Percentiles rank a stretch among this genome's conserved stretches.
phyloP scores from a whole-genome alignment of 2,113 vertebrate species.

The Thamnophis sirtalis region DNA sequence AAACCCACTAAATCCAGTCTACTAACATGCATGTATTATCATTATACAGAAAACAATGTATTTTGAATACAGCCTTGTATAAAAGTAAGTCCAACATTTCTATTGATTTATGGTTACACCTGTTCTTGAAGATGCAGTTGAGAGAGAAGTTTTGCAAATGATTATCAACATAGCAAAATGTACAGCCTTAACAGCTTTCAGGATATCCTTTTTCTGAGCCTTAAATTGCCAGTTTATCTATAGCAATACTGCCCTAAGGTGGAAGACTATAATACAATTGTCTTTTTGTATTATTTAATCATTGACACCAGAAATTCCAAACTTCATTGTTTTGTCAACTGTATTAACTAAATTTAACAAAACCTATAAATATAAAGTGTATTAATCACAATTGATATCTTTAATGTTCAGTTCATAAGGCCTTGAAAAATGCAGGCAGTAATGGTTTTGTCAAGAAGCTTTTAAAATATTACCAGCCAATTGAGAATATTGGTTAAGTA shows the following conservation, averaged over 20 bases:
- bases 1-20: background rate
- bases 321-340: background rate
- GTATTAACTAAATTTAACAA: background rate
- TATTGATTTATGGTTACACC: background rate
- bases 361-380: background rate
- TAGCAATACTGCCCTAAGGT: conserved; percentile 67
- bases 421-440: background rate
- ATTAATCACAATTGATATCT: background rate
- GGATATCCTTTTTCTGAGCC: background rate
- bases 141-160: background rate
- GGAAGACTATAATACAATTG: conserved; percentile 39
- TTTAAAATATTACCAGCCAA: background rate
- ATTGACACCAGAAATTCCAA: background rate
- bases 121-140: background rate
- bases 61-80: background rate
- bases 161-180: background rate
- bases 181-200: background rate
- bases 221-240: conserved; percentile 32
- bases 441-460: background rate
- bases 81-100: background rate
- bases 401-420: background rate
- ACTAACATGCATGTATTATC: background rate
- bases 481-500: no score
- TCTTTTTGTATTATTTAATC: background rate
- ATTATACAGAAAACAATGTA: background rate